Percentiles rank a stretch among this genome's conserved stretches.
Conservation (phyloP, 2,797 vertebrate genomes). For the Dromococcyx pavoninus region DNA sequence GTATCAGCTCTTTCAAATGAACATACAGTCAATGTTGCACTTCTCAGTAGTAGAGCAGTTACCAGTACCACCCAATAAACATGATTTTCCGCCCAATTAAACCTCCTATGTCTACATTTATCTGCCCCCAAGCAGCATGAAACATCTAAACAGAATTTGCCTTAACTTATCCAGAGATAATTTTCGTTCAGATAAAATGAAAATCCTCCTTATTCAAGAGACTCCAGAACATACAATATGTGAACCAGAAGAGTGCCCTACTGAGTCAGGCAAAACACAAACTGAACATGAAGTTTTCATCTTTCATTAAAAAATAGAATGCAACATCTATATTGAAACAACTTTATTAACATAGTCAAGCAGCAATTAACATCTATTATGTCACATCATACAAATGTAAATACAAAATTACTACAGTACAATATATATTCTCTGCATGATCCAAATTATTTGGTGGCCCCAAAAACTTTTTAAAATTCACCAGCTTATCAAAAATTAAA, state of each 20-base stretch:
- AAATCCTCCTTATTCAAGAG: background rate
- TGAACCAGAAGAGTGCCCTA: background rate
- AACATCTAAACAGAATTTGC: background rate
- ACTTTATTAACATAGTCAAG: conserved; percentile 99
- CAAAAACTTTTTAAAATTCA: conserved; percentile 93
- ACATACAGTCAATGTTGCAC: background rate
- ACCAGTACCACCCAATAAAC: background rate
- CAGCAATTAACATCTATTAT: conserved; percentile 97
- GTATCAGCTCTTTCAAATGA: background rate
- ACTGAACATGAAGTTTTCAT: conserved; percentile 7
- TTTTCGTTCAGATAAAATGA: background rate
- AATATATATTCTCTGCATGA: conserved; percentile 99
- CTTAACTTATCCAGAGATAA: background rate
- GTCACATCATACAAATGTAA: conserved; percentile 98
- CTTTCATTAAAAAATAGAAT: conserved; percentile 75
- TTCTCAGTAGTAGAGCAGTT: background rate
- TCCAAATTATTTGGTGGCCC: conserved; percentile 99
- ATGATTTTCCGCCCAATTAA: background rate
- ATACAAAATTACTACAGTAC: conserved; percentile 99
- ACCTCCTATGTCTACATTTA: background rate
- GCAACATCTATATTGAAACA: conserved; percentile 90
- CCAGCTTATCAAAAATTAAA: conserved; percentile 95
- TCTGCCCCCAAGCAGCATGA: background rate
- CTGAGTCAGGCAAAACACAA: background rate
- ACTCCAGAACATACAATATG: background rate